Evolutionary conservation across 2,888 invertebrate species (phyloP).

Genomic region (Piscicola geometra): DNA sequence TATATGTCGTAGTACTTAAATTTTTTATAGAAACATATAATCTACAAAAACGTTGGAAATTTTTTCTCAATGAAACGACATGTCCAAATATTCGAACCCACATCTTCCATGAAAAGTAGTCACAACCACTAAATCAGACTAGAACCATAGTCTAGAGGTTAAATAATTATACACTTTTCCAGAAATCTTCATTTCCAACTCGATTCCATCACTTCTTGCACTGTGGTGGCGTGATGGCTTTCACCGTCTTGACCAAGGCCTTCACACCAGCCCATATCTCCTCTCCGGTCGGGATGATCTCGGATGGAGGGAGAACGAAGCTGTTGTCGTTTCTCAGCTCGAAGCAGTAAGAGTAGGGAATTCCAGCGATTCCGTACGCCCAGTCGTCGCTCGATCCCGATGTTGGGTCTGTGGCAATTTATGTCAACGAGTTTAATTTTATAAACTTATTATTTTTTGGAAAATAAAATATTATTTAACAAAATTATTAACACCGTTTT

Average conservation of each 20-base stretch:
- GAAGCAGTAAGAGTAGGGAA: conserved; percentile 42
- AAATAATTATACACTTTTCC: too few species aligned
- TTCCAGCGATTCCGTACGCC: conserved; percentile 40
- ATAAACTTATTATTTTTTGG: background rate
- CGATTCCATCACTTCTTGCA: conserved; percentile 28
- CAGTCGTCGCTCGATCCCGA: conserved; percentile 43
- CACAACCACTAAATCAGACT: too few species aligned
- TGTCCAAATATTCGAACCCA: too few species aligned
- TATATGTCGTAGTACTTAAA: too few species aligned
- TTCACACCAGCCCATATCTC: conserved; percentile 42
- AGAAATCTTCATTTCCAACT: too few species aligned
- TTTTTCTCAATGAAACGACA: too few species aligned
- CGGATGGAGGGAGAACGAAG: conserved; percentile 42
- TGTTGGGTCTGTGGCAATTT: conserved; percentile 38
- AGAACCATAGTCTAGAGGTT: too few species aligned
- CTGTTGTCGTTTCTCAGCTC: conserved; percentile 40
- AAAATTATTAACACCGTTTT: too few species aligned
- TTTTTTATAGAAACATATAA: too few species aligned
- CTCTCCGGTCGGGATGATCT: conserved; percentile 40
- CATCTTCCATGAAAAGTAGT: too few species aligned
- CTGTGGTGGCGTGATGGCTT: conserved; percentile 5
- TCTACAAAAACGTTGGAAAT: too few species aligned
- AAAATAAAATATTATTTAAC: background rate
- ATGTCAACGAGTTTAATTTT: background rate
- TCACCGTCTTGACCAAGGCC: conserved; percentile 28